These are phyloP conservation scores for Paraescarpia echinospica DNA, from an alignment of 1,140 invertebrate species.

Conservation along the genomic window DNA sequence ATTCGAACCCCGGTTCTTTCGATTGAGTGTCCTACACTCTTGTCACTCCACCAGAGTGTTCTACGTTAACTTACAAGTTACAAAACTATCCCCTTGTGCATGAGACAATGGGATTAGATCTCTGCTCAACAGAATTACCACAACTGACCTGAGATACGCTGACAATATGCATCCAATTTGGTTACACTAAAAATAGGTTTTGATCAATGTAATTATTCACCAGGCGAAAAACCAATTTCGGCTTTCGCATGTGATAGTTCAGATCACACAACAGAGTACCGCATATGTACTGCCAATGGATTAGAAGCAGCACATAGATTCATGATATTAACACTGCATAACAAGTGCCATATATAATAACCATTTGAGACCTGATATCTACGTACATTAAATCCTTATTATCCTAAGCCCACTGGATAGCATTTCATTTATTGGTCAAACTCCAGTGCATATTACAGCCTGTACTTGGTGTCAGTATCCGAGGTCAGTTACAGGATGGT, in stretches of 20 bases:
- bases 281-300: not conserved
- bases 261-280: not conserved
- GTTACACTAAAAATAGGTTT: not conserved
- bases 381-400: not conserved
- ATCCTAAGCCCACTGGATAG: not conserved
- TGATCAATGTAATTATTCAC: not conserved
- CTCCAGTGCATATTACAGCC: not conserved
- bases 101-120: not conserved
- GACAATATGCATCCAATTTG: not conserved
- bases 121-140: not conserved
- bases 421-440: too few relatives aligned
- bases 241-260: not conserved
- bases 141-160: not conserved
- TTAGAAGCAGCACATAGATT: not conserved
- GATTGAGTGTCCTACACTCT: too few relatives aligned
- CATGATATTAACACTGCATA: not conserved
- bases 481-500: not conserved
- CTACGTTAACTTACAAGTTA: too few relatives aligned
- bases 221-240: not conserved
- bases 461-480: not conserved
- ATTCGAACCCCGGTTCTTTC: too few relatives aligned
- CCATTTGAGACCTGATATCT: not conserved
- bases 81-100: not conserved
- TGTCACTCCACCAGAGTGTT: too few relatives aligned
- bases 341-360: not conserved